Evolutionary conservation across 2,888 invertebrate species (phyloP), one percentile per base, ranked within the genome.

Genomic region (Labia minor): DNA sequence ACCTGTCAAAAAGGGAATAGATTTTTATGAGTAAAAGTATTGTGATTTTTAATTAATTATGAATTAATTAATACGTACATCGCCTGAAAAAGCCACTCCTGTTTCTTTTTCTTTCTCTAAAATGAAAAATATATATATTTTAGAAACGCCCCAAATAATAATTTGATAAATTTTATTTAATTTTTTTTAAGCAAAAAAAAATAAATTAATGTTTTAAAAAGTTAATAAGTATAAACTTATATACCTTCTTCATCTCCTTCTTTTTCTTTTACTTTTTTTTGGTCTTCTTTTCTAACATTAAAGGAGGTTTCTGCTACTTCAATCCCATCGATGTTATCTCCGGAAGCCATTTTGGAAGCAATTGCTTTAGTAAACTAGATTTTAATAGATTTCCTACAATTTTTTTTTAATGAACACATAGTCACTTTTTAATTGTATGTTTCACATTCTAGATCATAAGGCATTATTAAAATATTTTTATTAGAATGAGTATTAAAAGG

Each of bases 281-380:
- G 82, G 71, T 81, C 82, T 70, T 80, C 83, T 74, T 84, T 82
- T 75, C 85, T 86, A 78, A 80, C 82, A 70, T 80, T 78, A 73
- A 82, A 80, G 75, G 84, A 83, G 77, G 84, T 83, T 79, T 88
- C 89, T 80, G 87, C 83, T 72, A 82, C 79, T 83, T 90, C 89
- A 77, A 90, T 89, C 78, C 85, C 85, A 81, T 89, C 89, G 77
- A 86, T 82, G 76, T 81, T 86, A 81, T 89, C 89, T 77, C 89
- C 89, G 80, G 90, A 89, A 84, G 90, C 90, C 90, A 90, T 90
- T 81, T 83, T 81, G 77, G 21, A 65, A 49, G 49, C 49, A 49
- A 49, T 49, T 16, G 49, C 49, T 64, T 64, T 33, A 64, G 16
- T 20, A 10, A n/a, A 3, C 16, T 49, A 49, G n/a, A n/a, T 49